Percentiles rank a stretch among this genome's conserved stretches.
These are phyloP conservation scores for Silurus lanzhouensis DNA, from an alignment of 2,797 vertebrate species.

Conservation along the genomic window DNA sequence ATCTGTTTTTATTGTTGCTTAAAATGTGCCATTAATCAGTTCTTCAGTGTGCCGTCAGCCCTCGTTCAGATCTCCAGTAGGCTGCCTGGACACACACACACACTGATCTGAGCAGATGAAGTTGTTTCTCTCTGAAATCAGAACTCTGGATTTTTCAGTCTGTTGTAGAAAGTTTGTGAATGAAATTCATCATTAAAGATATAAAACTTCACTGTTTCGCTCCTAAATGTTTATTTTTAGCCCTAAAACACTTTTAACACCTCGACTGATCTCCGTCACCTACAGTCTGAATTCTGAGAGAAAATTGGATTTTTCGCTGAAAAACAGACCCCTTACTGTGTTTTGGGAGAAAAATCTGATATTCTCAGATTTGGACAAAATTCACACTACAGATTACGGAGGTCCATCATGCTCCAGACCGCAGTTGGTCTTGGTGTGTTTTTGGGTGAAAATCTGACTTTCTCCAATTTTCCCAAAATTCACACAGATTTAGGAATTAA, in stretches of 20 bases:
- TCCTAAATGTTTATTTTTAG: not conserved
- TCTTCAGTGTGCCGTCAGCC: not conserved
- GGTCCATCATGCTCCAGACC: not conserved
- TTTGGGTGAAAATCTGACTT: not conserved
- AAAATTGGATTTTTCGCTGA: not conserved
- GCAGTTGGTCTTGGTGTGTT: not conserved
- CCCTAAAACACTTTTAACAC: not conserved
- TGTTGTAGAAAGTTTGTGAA: constrained; percentile 24
- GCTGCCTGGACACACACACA: not conserved
- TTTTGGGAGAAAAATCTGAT: not conserved
- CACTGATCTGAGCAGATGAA: not conserved
- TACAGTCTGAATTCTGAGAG: not conserved
- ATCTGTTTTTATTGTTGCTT: too few relatives aligned
- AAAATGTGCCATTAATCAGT: not conserved
- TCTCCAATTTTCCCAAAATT: not conserved
- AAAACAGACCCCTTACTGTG: not conserved
- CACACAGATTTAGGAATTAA: not conserved
- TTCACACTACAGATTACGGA: not conserved
- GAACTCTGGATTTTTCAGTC: constrained; percentile 13
- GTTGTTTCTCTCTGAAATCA: not conserved
- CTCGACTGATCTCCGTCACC: not conserved
- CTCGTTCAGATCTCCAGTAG: not conserved
- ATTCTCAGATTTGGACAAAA: not conserved
- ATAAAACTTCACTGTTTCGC: too few relatives aligned
- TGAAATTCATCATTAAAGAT: not conserved